Base-by-base conservation (phyloP, 2,888 invertebrate genomes). In the Neria commutata region DNA sequence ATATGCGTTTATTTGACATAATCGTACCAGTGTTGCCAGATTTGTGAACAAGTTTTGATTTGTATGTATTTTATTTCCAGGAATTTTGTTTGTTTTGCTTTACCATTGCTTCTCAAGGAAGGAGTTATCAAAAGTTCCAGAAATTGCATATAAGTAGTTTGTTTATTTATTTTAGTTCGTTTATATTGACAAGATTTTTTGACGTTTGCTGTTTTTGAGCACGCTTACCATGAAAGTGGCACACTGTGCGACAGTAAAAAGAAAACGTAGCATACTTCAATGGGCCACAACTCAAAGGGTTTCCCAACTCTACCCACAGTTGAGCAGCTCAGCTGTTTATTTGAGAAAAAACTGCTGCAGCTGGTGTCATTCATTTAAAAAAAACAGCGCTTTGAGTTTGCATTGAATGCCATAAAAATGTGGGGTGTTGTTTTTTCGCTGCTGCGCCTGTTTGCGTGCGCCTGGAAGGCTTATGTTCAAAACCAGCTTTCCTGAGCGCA, bases 351-450 rank as follows among this genome's bases (percentile, higher is more conserved):
- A 24, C 21, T 37, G n/a, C 23, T 6, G 25, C 53, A 48, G 54
- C 53, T 54, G 54, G 49, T 34, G 16, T 19, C 34, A 1, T 16
- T 16, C 3, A 40, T 16, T 21, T 23, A 48, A 54, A 57, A 57
- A 52, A 57, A 52, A 52, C n/a, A n/a, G n/a, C n/a, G n/a, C n/a
- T n/a, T n/a, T n/a, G n/a, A n/a, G n/a, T n/a, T n/a, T n/a, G n/a
- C n/a, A n/a, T n/a, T n/a, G n/a, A n/a, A n/a, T n/a, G n/a, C n/a
- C n/a, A n/a, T n/a, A n/a, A n/a, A 51, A 37, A 24, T 29, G 49
- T 49, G 58, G 58, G 58, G 58, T 58, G 58, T 24, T 40, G 19
- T 54, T 53, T 34, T 53, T 46, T 60, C 50, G 48, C 10, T 37
- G 26, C 53, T 56, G 4, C 29, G 2, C 25, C n/a, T n/a, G n/a